Evolutionary conservation across 2,113 vertebrate species (phyloP), one percentile per base, ranked within the genome.

Genomic region (Chaenocephalus aceratus): DNA sequence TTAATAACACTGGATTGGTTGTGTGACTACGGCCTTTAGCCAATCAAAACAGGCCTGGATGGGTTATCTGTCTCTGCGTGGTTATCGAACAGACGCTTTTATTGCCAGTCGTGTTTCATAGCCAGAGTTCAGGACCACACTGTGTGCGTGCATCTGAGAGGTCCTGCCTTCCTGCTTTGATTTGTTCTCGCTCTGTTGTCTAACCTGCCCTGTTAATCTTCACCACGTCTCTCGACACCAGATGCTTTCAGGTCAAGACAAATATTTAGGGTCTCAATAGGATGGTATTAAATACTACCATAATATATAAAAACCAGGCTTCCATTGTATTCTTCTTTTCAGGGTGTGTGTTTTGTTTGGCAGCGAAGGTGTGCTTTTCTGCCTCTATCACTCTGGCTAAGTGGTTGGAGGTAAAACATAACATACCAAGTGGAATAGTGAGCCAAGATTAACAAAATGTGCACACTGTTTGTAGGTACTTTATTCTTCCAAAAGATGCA

Each of bases 1-100:
- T 93, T 91, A 93, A 91, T 93, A 92, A 93, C 84, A 88, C 79
- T 89, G 82, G 81, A 92, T 87, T 92, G 90, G 87, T 90, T 90
- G 84, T 79, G 82, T 66, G 88, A 91, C 84, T 81, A 46, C 49
- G 46, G 79, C 80, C 59, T 56, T 69, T 46, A 67, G 89, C 94
- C 94, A 95, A 92, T 90, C 92, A 86, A 88, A 94, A 92, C 89
- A 93, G 56, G 51, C 82, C 67, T 76, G 44, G 71, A 59, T 71
- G 85, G 89, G 87, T 89, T 91, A 91, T 93, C 92, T 93, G 92
- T 92, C 91, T 90, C 79, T 9, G 63, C 74, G 84, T 64, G 77
- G 77, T 92, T 89, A 91, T 93, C 87, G 81, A 87, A 92, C 82
- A 21, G 78, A 85, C 56, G 45, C 69, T 86, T 90, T 89, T 89